These are phyloP conservation scores for rat (Rattus norvegicus) DNA, from an alignment of 2,113 vertebrate genomes.

Conservation along the genomic window GRCr8 NC_086036.1:2658001-2658500, in stretches of 20 bases:
- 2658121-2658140: not conserved
- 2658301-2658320: not conserved
- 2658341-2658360: not conserved
- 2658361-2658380: not conserved
- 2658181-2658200: not conserved
- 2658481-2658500: too few relatives aligned
- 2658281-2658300: not conserved
- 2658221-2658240: not conserved
- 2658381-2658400: not conserved
- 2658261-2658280: not conserved
- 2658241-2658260: not conserved
- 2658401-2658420: not conserved
- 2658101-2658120: not conserved
- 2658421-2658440: not conserved
- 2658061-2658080: conserved; percentile 12
- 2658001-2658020: not conserved
- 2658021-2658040: conserved; percentile 36
- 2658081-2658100: not conserved
- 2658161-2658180: not conserved
- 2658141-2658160: not conserved
- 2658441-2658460: not conserved
- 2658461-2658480: not conserved
- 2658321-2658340: too few relatives aligned
- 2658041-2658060: not conserved
- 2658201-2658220: not conserved